A percentile compares a stretch with the other conserved stretches of the same genome.
These are phyloP conservation scores for Diploptera punctata DNA, from an alignment of 2,888 invertebrate species.

Conservation along the genomic window DNA sequence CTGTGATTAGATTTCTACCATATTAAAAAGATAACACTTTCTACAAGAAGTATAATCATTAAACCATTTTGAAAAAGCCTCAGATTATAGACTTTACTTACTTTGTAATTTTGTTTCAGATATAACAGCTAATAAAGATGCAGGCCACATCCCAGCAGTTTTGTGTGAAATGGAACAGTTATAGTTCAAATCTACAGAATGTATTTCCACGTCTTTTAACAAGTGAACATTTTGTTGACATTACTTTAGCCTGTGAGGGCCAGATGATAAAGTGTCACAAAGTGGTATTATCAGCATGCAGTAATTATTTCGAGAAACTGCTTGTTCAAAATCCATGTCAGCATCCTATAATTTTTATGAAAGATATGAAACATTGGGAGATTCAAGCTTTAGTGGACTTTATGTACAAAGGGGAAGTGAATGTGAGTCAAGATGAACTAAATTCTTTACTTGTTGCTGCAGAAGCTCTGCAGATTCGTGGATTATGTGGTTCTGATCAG, in stretches of 20 bases:
- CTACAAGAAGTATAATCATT: no score
- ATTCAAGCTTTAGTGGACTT: slow-evolving; percentile 87
- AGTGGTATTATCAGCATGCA: slow-evolving; percentile 49
- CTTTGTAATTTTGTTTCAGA: slow-evolving; percentile 9
- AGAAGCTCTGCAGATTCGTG: slow-evolving; percentile 70
- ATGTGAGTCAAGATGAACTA: slow-evolving; percentile 80
- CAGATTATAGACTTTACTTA: no score
- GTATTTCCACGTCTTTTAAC: slow-evolving; percentile 51
- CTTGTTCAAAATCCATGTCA: slow-evolving; percentile 46
- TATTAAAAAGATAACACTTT: no score
- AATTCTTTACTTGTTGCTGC: slow-evolving; percentile 83
- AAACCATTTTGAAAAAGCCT: no score
- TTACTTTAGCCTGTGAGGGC: slow-evolving; percentile 54
- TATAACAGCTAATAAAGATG: slow-evolving; percentile 15
- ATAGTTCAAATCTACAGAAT: slow-evolving; percentile 51
- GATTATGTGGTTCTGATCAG: slow-evolving; percentile 37
- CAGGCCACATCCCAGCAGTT: slow-evolving; percentile 58
- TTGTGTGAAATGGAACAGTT: slow-evolving; percentile 54
- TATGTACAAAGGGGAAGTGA: slow-evolving; percentile 83
- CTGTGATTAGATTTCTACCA: no score
- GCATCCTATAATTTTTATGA: slow-evolving; percentile 68
- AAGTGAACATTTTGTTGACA: slow-evolving; percentile 52
- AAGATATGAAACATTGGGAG: slow-evolving; percentile 83
- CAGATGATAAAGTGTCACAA: slow-evolving; percentile 53
- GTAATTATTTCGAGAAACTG: slow-evolving; percentile 48